Conservation (phyloP, 2,113 vertebrate species). For the Paraplagusia blochii region DNA sequence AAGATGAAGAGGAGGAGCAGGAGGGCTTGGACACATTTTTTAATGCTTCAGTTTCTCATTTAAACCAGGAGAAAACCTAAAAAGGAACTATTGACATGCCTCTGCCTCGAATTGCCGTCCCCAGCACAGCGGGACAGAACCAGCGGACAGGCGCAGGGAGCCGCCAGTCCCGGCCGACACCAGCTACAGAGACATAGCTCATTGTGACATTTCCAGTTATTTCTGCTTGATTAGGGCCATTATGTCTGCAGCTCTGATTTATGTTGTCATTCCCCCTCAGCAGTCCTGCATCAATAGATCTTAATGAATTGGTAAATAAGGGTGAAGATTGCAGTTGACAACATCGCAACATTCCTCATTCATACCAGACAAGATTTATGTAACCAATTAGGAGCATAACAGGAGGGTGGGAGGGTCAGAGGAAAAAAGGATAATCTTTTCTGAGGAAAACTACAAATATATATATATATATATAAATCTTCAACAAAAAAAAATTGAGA, state of each 20-base stretch:
- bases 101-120: slow-evolving; percentile 36
- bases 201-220: slow-evolving; percentile 99
- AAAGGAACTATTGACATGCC: slow-evolving; percentile 80
- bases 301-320: slow-evolving; percentile 99
- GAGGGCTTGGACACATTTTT: slow-evolving; percentile 48
- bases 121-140: slow-evolving; percentile 33
- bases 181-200: slow-evolving; percentile 94
- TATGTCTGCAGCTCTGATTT: slow-evolving; percentile 98
- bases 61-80: slow-evolving; percentile 43
- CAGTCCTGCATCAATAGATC: slow-evolving; percentile 99
- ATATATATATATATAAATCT: slow-evolving; percentile 69
- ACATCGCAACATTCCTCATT: slow-evolving; percentile 99
- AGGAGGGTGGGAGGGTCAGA: slow-evolving; percentile 89
- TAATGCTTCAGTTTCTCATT: slow-evolving; percentile 2
- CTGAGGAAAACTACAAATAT: slow-evolving; percentile 92
- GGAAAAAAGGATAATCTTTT: slow-evolving; percentile 90
- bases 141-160: slow-evolving; percentile 47
- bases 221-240: slow-evolving; percentile 99
- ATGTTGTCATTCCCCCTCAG: slow-evolving; percentile 99
- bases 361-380: slow-evolving; percentile 99
- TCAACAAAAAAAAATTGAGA: slow-evolving; percentile 87
- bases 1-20: too few species aligned
- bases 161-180: slow-evolving; percentile 30
- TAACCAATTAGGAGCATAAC: slow-evolving; percentile 98
- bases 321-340: slow-evolving; percentile 99